A percentile compares a stretch with the other conserved stretches of the same genome.
Evolutionary conservation across 2,797 vertebrate species (phyloP).

Genomic region (Vultur gryphus): DNA sequence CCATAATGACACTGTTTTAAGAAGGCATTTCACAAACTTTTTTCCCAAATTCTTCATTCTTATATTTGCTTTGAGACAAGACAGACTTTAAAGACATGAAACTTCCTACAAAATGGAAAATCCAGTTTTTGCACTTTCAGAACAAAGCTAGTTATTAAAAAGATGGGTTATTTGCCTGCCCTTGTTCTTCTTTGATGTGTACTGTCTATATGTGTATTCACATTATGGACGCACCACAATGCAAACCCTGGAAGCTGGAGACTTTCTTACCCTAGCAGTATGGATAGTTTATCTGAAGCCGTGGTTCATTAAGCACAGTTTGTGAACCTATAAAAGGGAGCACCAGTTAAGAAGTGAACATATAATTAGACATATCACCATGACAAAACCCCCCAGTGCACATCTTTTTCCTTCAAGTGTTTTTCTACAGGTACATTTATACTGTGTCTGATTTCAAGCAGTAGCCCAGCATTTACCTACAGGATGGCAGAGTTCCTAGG

Average conservation of each 20-base stretch:
- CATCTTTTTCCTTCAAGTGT: not conserved
- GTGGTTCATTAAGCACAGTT: not conserved
- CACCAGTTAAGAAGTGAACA: not conserved
- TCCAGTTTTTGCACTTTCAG: not conserved
- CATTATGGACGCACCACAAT: not conserved
- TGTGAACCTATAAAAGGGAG: not conserved
- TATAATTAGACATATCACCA: not conserved
- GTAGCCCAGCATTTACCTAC: not conserved
- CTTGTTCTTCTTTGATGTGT: not conserved
- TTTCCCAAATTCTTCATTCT: not conserved
- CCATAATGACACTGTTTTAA: not conserved
- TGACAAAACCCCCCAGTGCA: not conserved
- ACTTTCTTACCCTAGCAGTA: not conserved
- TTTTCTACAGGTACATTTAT: not conserved
- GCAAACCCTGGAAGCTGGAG: not conserved
- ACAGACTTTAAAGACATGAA: not conserved
- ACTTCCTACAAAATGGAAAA: not conserved
- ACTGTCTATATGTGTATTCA: not conserved
- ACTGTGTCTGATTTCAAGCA: not conserved
- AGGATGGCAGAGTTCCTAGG: not conserved
- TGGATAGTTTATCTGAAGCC: not conserved
- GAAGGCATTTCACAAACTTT: not conserved
- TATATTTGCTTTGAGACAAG: not conserved
- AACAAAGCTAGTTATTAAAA: not conserved
- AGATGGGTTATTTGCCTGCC: not conserved